These are phyloP conservation scores for Calycopis cecrops DNA, from an alignment of 1,140 invertebrate species.

Conservation along the genomic window DNA sequence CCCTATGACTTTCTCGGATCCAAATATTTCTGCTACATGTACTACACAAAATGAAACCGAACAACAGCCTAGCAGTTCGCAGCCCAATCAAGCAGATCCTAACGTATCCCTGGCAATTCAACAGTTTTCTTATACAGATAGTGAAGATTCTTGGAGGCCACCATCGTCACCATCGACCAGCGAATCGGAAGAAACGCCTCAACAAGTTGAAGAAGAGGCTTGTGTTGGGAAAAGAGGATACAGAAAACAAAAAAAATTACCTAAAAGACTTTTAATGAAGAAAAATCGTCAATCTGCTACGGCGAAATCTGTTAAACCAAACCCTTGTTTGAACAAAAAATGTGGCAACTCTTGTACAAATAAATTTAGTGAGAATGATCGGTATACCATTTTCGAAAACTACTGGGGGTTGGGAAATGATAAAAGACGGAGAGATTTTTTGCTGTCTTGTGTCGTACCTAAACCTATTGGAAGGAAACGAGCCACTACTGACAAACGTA, in stretches of 20 bases:
- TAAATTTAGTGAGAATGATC: slow-evolving; percentile 8
- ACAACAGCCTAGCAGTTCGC: no score
- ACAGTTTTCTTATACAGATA: slow-evolving; percentile 1
- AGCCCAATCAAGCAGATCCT: no score
- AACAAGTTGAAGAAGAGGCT: slow-evolving; percentile 2
- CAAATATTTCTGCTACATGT: no score
- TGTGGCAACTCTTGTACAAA: slow-evolving; percentile 1
- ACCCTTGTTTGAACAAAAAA: slow-evolving; percentile 4
- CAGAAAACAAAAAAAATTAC: not conserved
- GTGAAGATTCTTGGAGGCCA: not conserved
- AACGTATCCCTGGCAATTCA: no score
- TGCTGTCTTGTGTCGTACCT: not conserved
- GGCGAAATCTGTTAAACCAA: not conserved
- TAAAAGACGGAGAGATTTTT: not conserved
- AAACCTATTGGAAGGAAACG: not conserved
- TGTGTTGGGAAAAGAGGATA: not conserved
- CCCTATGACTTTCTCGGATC: no score
- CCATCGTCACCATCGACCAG: not conserved
- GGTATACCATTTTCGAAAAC: slow-evolving; percentile 4
- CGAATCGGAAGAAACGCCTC: not conserved
- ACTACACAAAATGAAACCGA: no score
- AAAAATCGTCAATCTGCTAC: no score
- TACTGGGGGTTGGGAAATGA: slow-evolving; percentile 1
- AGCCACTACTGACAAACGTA: not conserved
- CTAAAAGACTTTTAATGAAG: no score